Percentiles rank a stretch among this genome's conserved stretches.
Conservation (phyloP, 2,888 invertebrate genomes). For the Digitonthophagus gazella region DNA sequence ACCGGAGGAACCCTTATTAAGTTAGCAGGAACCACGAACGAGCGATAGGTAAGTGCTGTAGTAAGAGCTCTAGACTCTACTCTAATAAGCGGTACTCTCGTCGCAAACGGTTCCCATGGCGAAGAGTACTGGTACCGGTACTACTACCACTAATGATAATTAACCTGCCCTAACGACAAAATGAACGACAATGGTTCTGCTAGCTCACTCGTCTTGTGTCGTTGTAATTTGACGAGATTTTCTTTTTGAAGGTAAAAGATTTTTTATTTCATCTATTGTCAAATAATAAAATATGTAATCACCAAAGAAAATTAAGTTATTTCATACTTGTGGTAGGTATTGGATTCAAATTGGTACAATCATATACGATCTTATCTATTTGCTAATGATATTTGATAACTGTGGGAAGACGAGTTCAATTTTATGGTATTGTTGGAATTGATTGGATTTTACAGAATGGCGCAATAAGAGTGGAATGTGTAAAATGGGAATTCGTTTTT, state of each 20-base stretch:
- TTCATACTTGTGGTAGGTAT: neutral
- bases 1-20: conserved; percentile 31
- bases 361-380: too few relatives aligned
- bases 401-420: neutral
- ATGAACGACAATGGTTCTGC: neutral
- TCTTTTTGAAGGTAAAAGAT: neutral
- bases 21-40: conserved; percentile 33
- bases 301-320: too few relatives aligned
- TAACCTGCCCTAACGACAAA: neutral
- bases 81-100: neutral
- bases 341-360: neutral
- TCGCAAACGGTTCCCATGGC: neutral
- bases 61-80: neutral
- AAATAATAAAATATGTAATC: too few relatives aligned
- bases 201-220: neutral
- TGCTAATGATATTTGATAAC: neutral
- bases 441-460: too few relatives aligned
- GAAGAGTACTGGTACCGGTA: neutral
- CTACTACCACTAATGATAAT: neutral
- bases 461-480: too few relatives aligned
- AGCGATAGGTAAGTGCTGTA: neutral
- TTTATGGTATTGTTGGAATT: neutral
- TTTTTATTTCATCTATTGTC: too few relatives aligned
- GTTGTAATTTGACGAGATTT: neutral
- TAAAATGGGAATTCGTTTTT: too few relatives aligned